These are phyloP conservation scores for Listronotus bonariensis DNA, from an alignment of 1,140 invertebrate genomes.

Conservation along the genomic window DNA sequence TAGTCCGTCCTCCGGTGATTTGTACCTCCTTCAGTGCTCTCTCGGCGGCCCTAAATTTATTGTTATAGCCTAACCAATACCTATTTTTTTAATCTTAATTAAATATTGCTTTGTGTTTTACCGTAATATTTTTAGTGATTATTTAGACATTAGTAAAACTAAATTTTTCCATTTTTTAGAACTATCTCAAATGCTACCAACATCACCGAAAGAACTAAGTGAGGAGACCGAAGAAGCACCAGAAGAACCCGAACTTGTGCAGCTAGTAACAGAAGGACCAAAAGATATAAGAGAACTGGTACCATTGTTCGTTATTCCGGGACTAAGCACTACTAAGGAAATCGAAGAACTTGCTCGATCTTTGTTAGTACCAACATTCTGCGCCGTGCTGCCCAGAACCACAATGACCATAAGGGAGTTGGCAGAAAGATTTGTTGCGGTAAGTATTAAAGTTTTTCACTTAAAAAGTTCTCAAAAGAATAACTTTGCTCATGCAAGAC, in stretches of 20 bases:
- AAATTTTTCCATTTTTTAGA: conserved; percentile 38
- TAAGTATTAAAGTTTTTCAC: no score
- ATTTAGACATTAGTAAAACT: no score
- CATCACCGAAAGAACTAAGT: conserved; percentile 38
- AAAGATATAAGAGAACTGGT: conserved; percentile 49
- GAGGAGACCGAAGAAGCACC: conserved; percentile 39
- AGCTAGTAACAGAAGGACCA: conserved; percentile 49
- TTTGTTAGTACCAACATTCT: conserved; percentile 50
- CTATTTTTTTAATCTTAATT: no score
- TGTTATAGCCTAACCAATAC: no score
- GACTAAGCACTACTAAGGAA: conserved; percentile 42
- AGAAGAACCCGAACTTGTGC: conserved; percentile 45
- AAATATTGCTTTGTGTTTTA: no score
- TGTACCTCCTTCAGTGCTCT: no score
- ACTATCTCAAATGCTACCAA: conserved; percentile 46
- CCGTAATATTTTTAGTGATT: no score
- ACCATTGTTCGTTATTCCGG: conserved; percentile 54
- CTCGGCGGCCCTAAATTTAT: no score
- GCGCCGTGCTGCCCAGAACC: conserved; percentile 43
- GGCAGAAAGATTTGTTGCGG: conserved; percentile 36
- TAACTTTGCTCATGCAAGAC: no score
- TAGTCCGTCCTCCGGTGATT: no score
- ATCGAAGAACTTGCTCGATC: conserved; percentile 43
- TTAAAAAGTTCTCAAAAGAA: no score
- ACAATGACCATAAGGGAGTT: conserved; percentile 37